These are phyloP conservation scores for Henricia sp. DNA, from an alignment of 53 echinoderm and acorn worm species.

Conservation along the genomic window DNA sequence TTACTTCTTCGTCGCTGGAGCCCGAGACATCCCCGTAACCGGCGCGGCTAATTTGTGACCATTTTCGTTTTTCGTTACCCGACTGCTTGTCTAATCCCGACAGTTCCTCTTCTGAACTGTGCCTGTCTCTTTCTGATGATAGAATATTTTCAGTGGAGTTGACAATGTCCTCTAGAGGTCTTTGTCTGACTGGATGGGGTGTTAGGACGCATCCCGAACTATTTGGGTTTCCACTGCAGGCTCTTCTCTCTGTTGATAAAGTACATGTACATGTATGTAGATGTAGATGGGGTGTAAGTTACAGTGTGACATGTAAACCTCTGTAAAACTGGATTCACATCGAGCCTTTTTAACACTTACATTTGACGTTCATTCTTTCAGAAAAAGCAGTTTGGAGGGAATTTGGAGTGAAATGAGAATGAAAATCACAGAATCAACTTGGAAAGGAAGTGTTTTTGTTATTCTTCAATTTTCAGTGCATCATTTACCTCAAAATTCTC, in stretches of 20 bases:
- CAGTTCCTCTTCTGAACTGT: constrained; percentile 96
- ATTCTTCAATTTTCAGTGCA: too few species aligned
- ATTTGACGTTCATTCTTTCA: too few species aligned
- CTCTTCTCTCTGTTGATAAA: constrained; percentile 67
- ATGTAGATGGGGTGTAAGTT: neutral
- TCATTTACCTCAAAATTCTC: too few species aligned
- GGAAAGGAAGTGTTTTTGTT: too few species aligned
- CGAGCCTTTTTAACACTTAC: too few species aligned
- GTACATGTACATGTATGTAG: neutral
- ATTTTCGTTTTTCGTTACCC: constrained; percentile 89
- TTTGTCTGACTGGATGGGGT: constrained; percentile 57
- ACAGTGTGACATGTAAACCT: too few species aligned
- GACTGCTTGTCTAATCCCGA: constrained; percentile 79
- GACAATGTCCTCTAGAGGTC: constrained; percentile 84
- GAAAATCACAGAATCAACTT: too few species aligned
- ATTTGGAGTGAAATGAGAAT: too few species aligned
- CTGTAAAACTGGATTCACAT: too few species aligned
- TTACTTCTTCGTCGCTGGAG: constrained; percentile 90
- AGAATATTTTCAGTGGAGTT: constrained; percentile 88
- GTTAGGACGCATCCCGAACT: constrained; percentile 47
- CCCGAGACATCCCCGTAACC: constrained; percentile 63
- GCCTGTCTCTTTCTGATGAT: constrained; percentile 72
- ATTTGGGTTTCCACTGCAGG: constrained; percentile 68
- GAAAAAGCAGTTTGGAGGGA: too few species aligned
- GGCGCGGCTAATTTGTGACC: constrained; percentile 78